Conservation (phyloP, 1,140 invertebrate species). For the Calliphora vicina region DNA sequence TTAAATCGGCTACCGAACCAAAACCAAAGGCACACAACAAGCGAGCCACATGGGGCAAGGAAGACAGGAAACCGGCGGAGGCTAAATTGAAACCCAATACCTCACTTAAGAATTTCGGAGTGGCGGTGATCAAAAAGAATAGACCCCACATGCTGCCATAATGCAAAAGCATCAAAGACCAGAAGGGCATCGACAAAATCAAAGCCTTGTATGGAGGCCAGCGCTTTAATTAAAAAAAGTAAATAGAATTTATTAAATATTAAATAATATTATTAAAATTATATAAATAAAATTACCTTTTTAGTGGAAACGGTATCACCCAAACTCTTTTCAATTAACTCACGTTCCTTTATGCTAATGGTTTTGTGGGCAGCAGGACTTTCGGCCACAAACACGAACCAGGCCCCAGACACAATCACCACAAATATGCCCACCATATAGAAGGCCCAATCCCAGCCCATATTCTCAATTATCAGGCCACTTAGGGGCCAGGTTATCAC, state of each 20-base stretch:
- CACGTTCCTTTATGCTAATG: slow-evolving; percentile 78
- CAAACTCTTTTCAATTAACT: slow-evolving; percentile 75
- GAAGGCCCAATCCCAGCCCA: slow-evolving; percentile 78
- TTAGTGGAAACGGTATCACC: slow-evolving; percentile 60
- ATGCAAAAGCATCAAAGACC: slow-evolving; percentile 73
- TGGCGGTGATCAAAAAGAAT: slow-evolving; percentile 83
- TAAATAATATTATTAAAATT: not conserved
- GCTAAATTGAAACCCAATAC: slow-evolving; percentile 82
- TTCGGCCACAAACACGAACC: slow-evolving; percentile 74
- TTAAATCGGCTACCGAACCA: slow-evolving; percentile 72
- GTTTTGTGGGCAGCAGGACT: slow-evolving; percentile 77
- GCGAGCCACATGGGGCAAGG: slow-evolving; percentile 74
- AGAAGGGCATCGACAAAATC: slow-evolving; percentile 72
- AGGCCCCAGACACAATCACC: slow-evolving; percentile 69
- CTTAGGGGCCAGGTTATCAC: slow-evolving; percentile 78
- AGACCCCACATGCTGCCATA: slow-evolving; percentile 82
- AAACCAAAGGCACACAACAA: slow-evolving; percentile 72
- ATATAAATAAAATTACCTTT: slow-evolving; percentile 44
- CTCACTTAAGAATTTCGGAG: slow-evolving; percentile 87
- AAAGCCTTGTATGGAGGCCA: slow-evolving; percentile 69
- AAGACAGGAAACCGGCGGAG: slow-evolving; percentile 74
- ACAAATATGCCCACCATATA: slow-evolving; percentile 74
- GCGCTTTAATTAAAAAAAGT: slow-evolving; percentile 59
- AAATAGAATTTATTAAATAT: not conserved
- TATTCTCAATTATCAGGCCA: slow-evolving; percentile 70